These are phyloP conservation scores for Temnothorax unifasciatus DNA, from an alignment of 2,888 invertebrate species.

Conservation along the genomic window DNA sequence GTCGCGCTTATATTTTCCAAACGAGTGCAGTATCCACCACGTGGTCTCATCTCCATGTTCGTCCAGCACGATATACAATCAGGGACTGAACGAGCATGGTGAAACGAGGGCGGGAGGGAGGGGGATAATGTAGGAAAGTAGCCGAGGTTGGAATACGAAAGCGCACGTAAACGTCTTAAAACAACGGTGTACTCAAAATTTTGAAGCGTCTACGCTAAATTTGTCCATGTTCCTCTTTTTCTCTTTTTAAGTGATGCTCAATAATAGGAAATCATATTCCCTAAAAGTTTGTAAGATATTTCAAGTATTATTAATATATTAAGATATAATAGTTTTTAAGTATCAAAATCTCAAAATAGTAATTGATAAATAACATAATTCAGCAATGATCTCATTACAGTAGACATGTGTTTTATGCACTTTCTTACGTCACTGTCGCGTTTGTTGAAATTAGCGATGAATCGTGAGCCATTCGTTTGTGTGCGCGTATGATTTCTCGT, in stretches of 20 bases:
- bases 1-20: constrained; percentile 48
- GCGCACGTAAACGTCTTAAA: constrained; percentile 9
- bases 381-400: neutral
- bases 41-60: constrained; percentile 4
- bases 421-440: neutral
- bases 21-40: constrained; percentile 37
- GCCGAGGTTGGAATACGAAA: neutral
- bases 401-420: neutral
- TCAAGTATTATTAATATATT: neutral
- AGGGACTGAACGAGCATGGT: constrained; percentile 50
- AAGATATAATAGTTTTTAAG: neutral
- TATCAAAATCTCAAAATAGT: neutral
- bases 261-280: neutral
- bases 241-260: neutral
- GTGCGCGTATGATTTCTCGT: neutral
- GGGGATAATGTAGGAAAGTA: neutral
- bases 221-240: neutral
- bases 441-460: constrained; percentile 2
- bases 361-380: neutral
- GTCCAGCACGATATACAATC: constrained; percentile 19
- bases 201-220: neutral
- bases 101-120: neutral
- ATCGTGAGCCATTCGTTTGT: neutral
- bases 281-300: neutral
- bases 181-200: neutral